Evolutionary conservation across 2,888 invertebrate genomes (phyloP).

Genomic region (Seira musarum): DNA sequence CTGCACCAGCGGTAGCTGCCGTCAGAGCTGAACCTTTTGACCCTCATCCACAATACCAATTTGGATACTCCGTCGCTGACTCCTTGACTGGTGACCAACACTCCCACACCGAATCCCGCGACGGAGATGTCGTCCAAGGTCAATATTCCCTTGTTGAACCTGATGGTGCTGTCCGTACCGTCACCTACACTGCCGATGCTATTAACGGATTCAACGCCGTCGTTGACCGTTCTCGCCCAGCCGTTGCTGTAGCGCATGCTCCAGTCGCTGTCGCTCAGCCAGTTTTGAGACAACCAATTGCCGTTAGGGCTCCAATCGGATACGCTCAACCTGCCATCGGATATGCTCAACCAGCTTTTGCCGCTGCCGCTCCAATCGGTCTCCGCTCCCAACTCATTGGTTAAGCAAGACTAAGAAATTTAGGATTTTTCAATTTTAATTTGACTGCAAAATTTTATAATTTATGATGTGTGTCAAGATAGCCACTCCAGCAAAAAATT

Average conservation of each 20-base stretch:
- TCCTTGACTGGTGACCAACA: conserved; percentile 25
- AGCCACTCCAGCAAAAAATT: no score
- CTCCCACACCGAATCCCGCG: conserved; percentile 32
- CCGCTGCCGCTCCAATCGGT: no score
- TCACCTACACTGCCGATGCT: conserved; percentile 26
- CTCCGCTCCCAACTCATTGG: no score
- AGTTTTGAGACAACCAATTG: no score
- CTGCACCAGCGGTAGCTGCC: conserved; percentile 31
- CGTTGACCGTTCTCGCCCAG: background rate
- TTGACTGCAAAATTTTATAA: no score
- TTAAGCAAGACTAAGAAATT: no score
- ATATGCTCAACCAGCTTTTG: no score
- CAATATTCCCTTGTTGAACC: conserved; percentile 54
- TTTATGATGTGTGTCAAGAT: no score
- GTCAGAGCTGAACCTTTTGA: conserved; percentile 61
- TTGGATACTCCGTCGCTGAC: conserved; percentile 62
- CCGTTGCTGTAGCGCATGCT: background rate
- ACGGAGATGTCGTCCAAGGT: conserved; percentile 46
- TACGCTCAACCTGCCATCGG: no score
- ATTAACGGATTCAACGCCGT: conserved; percentile 27
- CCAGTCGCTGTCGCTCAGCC: conserved; percentile 56
- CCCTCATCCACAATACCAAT: conserved; percentile 63
- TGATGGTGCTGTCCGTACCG: conserved; percentile 24
- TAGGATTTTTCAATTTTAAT: no score
- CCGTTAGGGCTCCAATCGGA: no score